Conservation (phyloP, 2,113 vertebrate genomes). For the Redunca redunca region DNA sequence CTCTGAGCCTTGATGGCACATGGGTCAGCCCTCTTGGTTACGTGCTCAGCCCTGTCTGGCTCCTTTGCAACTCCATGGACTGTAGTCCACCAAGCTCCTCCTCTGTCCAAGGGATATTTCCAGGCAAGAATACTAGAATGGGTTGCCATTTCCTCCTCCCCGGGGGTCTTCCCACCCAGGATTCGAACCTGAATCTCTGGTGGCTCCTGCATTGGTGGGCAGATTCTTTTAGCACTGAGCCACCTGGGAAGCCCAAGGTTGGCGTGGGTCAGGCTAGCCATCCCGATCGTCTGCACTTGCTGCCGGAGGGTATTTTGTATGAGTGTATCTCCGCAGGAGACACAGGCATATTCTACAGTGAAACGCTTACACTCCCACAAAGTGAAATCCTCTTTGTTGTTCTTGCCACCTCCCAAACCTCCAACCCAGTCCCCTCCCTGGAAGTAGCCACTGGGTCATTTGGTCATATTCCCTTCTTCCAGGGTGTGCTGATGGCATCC, state of each 20-base stretch:
- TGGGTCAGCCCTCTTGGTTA: not conserved
- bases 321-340: not conserved
- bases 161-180: not conserved
- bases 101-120: not conserved
- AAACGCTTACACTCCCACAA: not conserved
- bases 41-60: not conserved
- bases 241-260: not conserved
- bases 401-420: not conserved
- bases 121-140: not conserved
- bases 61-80: not conserved
- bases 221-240: not conserved
- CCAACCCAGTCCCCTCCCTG: not conserved
- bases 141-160: not conserved
- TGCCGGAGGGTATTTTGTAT: not conserved
- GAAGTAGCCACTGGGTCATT: not conserved
- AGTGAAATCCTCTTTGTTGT: not conserved
- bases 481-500: not conserved
- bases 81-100: not conserved
- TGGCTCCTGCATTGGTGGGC: not conserved
- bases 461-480: not conserved
- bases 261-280: fast-evolving
- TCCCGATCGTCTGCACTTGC: not conserved
- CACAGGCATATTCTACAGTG: fast-evolving
- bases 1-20: fast-evolving
- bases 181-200: not conserved